Conservation (phyloP, 2,888 invertebrate species). For the Microctonus brassicae region DNA sequence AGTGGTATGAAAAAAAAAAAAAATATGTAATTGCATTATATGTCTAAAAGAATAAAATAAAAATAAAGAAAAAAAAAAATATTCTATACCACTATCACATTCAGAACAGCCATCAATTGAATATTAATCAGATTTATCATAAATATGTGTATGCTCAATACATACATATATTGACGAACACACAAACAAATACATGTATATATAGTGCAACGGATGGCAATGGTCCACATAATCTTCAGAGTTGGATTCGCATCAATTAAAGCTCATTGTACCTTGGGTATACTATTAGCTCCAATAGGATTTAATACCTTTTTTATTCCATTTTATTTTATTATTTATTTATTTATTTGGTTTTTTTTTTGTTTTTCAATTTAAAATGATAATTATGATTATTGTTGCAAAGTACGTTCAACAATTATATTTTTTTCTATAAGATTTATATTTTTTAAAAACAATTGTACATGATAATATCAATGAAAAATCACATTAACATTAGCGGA, state of each 20-base stretch:
- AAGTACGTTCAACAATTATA: too few species aligned
- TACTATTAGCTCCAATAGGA: constrained; percentile 37
- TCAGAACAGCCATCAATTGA: constrained; percentile 39
- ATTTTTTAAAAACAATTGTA: too few species aligned
- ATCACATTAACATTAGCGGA: not conserved
- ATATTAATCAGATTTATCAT: constrained; percentile 54
- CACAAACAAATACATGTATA: too few species aligned
- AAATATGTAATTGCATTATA: not conserved
- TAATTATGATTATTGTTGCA: constrained; percentile 2
- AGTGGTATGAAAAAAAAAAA: not conserved
- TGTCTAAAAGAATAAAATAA: too few species aligned
- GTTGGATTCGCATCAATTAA: constrained; percentile 33
- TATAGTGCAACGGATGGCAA: constrained; percentile 59
- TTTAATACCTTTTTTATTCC: constrained; percentile 35
- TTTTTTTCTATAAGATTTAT: too few species aligned
- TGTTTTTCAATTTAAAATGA: not conserved
- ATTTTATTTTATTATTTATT: too few species aligned
- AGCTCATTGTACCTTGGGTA: constrained; percentile 40
- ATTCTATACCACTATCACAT: not conserved
- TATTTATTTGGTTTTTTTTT: constrained; percentile 20
- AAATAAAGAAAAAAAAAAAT: not conserved
- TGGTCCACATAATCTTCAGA: constrained; percentile 60
- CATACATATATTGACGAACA: constrained; percentile 5
- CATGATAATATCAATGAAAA: too few species aligned
- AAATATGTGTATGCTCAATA: not conserved